Base-by-base conservation (phyloP, 2,113 vertebrate species). In the Bufo bufo region DNA sequence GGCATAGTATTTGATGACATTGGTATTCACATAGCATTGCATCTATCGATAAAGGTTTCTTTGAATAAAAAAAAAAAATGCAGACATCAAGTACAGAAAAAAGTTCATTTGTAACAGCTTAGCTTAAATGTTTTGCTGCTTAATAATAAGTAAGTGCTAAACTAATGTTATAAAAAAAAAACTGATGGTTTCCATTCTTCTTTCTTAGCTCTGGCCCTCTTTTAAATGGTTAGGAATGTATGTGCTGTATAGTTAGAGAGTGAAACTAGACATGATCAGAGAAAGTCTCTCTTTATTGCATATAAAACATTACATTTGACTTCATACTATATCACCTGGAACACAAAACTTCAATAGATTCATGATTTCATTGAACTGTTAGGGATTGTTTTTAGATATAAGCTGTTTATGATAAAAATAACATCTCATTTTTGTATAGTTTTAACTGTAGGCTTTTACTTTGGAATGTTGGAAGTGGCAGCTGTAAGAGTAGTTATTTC, bases 401-500 rank as follows among this genome's bases (percentile, higher is more conserved):
- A 14, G 4, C n/a, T 69, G 59, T 61, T 61, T 61, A 19, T 16
- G 4, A 6, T 69, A 23, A 69, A 69, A 23, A 45, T 16, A 74
- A 17, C 45, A 19, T 8, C 6, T 74, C 45, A 47, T 74, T 74
- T 5, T 74, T 74, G 43, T 47, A 74, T 74, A 17, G 2, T 17
- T 75, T n/a, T 82, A 20, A 45, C 19, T 75, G 13, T 59, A 52
- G 75, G 83, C 33, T 11, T 74, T 75, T 74, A 49, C 19, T 63
- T 74, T 61, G 78, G 50, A 49, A 82, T 11, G 49, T 61, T 82
- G 66, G 17, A 61, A 82, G 65, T 72, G 54, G 43, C 80, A 65
- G 47, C 80, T 83, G 80, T 58, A 66, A 66, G 87, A 74, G n/a
- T 50, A 65, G 65, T 79, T 52, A 13, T 59, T 20, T 77, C 61